A percentile compares a stretch with the other conserved stretches of the same genome.
Conservation (phyloP, 2,888 invertebrate species). For the Myopa testacea region DNA sequence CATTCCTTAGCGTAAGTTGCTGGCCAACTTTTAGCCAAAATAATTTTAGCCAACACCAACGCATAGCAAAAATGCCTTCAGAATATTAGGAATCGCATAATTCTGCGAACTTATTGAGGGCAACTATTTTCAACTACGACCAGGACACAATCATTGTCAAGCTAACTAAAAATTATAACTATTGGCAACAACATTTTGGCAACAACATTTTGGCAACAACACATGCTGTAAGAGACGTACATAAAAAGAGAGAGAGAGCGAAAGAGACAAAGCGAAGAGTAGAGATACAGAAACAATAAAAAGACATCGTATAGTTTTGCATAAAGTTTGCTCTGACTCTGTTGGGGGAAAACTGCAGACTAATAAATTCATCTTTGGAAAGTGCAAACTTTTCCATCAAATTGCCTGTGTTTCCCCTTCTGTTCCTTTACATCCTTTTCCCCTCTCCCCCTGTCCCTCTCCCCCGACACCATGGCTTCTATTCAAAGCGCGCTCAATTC, state of each 20-base stretch:
- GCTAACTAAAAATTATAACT: no score
- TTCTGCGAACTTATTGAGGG: not conserved
- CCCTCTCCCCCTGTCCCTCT: not conserved
- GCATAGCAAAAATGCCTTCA: no score
- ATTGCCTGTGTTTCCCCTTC: conserved; percentile 8
- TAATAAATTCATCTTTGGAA: conserved; percentile 35
- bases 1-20: no score
- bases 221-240: no score
- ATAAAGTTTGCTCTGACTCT: no score
- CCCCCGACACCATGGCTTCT: not conserved
- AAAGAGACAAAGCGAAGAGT: not conserved
- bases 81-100: no score
- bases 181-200: no score
- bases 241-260: not conserved
- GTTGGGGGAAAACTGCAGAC: not conserved
- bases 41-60: no score
- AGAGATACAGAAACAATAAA: not conserved
- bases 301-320: not conserved
- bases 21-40: no score
- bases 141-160: no score
- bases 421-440: not conserved
- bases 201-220: no score
- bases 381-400: conserved; percentile 29
- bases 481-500: not conserved
- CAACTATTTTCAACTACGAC: not conserved